A percentile compares a stretch with the other conserved stretches of the same genome.
Conservation (phyloP, 2,797 vertebrate species). For the Urophycis tenuis region DNA sequence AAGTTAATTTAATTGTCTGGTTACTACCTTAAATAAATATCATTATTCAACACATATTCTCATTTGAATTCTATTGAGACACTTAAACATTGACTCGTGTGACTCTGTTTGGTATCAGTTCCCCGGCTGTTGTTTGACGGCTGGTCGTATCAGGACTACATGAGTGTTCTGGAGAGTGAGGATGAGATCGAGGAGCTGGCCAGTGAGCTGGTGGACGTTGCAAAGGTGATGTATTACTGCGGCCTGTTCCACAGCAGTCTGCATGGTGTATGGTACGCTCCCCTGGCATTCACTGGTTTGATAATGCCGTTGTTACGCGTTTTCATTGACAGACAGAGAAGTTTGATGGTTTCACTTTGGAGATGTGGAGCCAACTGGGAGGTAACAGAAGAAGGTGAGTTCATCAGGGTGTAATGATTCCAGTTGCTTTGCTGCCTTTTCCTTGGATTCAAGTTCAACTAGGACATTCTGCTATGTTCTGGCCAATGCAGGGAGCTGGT, state of each 20-base stretch:
- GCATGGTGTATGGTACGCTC: neutral
- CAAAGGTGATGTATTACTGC: slow-evolving; percentile 72
- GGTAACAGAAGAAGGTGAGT: slow-evolving; percentile 86
- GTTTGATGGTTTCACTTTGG: slow-evolving; percentile 90
- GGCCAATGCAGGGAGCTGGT: slow-evolving; percentile 76
- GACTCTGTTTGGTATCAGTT: slow-evolving; percentile 58
- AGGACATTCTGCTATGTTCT: slow-evolving; percentile 2
- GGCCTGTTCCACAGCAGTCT: neutral
- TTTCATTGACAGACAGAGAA: slow-evolving; percentile 76
- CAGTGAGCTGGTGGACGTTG: slow-evolving; percentile 79
- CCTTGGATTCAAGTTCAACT: neutral
- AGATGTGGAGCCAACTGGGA: slow-evolving; percentile 94
- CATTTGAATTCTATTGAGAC: neutral
- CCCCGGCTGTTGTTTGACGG: slow-evolving; percentile 91
- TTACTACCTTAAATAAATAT: neutral
- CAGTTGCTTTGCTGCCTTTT: neutral
- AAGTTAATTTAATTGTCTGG: slow-evolving; percentile 44
- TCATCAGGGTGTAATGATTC: neutral
- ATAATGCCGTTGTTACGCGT: neutral
- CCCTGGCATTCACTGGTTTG: neutral
- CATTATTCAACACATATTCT: neutral
- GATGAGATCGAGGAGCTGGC: slow-evolving; percentile 94
- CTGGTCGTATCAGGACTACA: slow-evolving; percentile 90
- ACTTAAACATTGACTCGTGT: neutral
- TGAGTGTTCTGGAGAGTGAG: slow-evolving; percentile 81